These are phyloP conservation scores for Steinernema feltiae DNA, from an alignment of 1,140 invertebrate genomes.

Conservation along the genomic window DNA sequence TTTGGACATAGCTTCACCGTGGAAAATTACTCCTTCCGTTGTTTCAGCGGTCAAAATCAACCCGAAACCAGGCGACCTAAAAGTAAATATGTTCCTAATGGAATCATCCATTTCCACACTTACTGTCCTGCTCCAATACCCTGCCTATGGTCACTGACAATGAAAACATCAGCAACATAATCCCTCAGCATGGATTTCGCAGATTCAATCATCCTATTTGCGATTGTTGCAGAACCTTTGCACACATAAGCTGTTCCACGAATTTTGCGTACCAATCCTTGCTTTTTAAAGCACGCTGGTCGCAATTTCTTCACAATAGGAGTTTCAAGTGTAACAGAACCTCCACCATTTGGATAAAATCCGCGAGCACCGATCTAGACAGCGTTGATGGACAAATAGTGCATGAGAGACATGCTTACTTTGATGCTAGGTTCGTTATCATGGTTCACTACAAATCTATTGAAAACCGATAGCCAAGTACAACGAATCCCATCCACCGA, in stretches of 20 bases:
- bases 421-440: conserved; percentile 80
- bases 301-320: conserved; percentile 69
- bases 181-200: conserved; percentile 83
- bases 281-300: conserved; percentile 66
- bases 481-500: conserved; percentile 54
- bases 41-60: conserved; percentile 84
- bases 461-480: conserved; percentile 56
- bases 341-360: conserved; percentile 68
- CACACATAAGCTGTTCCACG: conserved; percentile 77
- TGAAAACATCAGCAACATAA: conserved; percentile 89
- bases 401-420: conserved; percentile 60
- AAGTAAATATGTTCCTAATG: conserved; percentile 22
- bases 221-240: conserved; percentile 80
- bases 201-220: conserved; percentile 76
- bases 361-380: conserved; percentile 20
- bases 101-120: conserved; percentile 62
- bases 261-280: conserved; percentile 87
- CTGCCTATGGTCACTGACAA: conserved; percentile 81
- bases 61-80: conserved; percentile 72
- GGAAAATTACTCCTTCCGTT: conserved; percentile 72
- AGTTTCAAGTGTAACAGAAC: conserved; percentile 80
- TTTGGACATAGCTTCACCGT: conserved; percentile 63
- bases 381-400: background rate
- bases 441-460: conserved; percentile 74
- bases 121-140: conserved; percentile 76